A percentile compares a stretch with the other conserved stretches of the same genome.
phyloP scores from a whole-genome alignment of 2,797 vertebrate species.

The Rhodeus uyekii region DNA sequence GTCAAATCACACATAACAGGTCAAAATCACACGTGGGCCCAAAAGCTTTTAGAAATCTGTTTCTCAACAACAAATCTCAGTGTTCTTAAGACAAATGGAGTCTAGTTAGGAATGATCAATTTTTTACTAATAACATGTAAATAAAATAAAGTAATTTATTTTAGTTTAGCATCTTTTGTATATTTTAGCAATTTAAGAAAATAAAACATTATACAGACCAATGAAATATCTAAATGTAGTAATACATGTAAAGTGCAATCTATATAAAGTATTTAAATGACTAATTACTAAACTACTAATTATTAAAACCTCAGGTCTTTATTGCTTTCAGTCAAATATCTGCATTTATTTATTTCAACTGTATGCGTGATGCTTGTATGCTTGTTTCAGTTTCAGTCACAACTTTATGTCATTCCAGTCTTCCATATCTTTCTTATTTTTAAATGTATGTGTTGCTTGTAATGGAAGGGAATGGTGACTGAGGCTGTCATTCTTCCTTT shows the following conservation, averaged over 20 bases:
- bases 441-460: not conserved
- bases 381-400: not conserved
- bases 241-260: too few species aligned
- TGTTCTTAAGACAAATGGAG: not conserved
- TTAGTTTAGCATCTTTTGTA: not conserved
- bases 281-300: too few species aligned
- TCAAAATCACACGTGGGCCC: not conserved
- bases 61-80: not conserved
- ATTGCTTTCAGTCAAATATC: not conserved
- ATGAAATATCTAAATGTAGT: not conserved
- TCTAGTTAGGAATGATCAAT: not conserved
- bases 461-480: not conserved
- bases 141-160: not conserved
- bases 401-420: not conserved
- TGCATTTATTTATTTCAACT: not conserved
- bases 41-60: not conserved
- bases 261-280: too few species aligned
- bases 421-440: not conserved
- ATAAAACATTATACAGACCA: not conserved
- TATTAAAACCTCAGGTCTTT: not conserved
- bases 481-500: not conserved
- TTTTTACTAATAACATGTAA: not conserved
- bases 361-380: too few species aligned
- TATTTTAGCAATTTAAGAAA: not conserved
- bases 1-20: not conserved